Evolutionary conservation across 2,797 vertebrate species (phyloP).

Genomic region (Melanotaenia boesemani): DNA sequence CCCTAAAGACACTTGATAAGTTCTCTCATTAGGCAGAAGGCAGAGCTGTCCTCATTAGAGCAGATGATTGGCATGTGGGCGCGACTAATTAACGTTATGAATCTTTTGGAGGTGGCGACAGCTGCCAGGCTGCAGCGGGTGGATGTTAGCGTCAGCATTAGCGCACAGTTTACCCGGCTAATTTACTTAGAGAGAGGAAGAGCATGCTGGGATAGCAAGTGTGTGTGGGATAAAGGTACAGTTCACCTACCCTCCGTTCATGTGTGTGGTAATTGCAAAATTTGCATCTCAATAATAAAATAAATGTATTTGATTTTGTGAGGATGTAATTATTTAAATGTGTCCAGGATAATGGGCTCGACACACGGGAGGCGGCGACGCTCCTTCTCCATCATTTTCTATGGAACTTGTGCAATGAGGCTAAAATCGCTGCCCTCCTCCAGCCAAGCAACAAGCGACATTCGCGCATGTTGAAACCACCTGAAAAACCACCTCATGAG

Average conservation of each 20-base stretch:
- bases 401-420: too few species aligned
- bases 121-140: slow-evolving; percentile 33
- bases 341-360: too few species aligned
- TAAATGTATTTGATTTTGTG: background rate
- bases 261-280: slow-evolving; percentile 20
- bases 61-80: slow-evolving; percentile 45
- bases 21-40: slow-evolving; percentile 52
- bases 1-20: slow-evolving; percentile 25
- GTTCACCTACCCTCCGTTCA: slow-evolving; percentile 4
- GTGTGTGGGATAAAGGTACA: slow-evolving; percentile 4
- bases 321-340: background rate
- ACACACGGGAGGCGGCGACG: too few species aligned
- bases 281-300: slow-evolving; percentile 5
- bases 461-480: too few species aligned
- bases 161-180: slow-evolving; percentile 24
- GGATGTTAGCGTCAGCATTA: slow-evolving; percentile 36
- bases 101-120: slow-evolving; percentile 33
- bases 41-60: slow-evolving; percentile 59
- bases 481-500: too few species aligned
- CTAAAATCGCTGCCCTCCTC: too few species aligned
- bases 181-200: slow-evolving; percentile 24
- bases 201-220: background rate
- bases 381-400: too few species aligned
- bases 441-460: too few species aligned
- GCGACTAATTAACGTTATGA: slow-evolving; percentile 58